A percentile compares a stretch with the other conserved stretches of the same genome.
Evolutionary conservation across 1,140 invertebrate genomes (phyloP).

Genomic region (Anadara kagoshimensis): DNA sequence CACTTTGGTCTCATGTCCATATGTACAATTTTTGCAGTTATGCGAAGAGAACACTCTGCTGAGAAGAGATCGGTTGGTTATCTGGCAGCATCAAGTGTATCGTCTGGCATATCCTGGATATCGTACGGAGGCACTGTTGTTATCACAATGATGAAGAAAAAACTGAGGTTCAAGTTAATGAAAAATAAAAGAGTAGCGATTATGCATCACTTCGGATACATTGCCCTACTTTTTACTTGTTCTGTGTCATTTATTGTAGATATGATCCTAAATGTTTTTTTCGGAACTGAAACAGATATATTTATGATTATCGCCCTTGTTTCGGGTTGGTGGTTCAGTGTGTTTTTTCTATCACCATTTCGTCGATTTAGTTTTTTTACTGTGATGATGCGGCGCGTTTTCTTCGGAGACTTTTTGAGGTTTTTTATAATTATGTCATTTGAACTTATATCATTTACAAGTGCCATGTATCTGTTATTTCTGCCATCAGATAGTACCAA

Average conservation of each 20-base stretch:
- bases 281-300: slow-evolving; percentile 12
- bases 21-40: slow-evolving; percentile 37
- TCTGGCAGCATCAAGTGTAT: too few relatives aligned
- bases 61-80: too few relatives aligned
- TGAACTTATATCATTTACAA: slow-evolving; percentile 54
- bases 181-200: background rate
- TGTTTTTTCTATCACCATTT: slow-evolving; percentile 47
- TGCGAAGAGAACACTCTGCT: background rate
- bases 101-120: too few relatives aligned
- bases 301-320: slow-evolving; percentile 42
- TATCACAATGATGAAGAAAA: too few relatives aligned
- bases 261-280: slow-evolving; percentile 20
- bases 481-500: background rate
- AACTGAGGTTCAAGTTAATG: slow-evolving; percentile 12
- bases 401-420: slow-evolving; percentile 45
- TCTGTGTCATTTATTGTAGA: slow-evolving; percentile 48
- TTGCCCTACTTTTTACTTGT: slow-evolving; percentile 44
- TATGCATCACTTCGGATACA: slow-evolving; percentile 27
- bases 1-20: slow-evolving; percentile 38
- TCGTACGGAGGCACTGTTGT: too few relatives aligned
- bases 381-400: slow-evolving; percentile 43
- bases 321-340: slow-evolving; percentile 46
- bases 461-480: slow-evolving; percentile 54
- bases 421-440: slow-evolving; percentile 46
- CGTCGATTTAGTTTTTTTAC: slow-evolving; percentile 52